Evolutionary conservation across 2,113 vertebrate species (phyloP).

Genomic region (Oenanthe oenanthe): DNA sequence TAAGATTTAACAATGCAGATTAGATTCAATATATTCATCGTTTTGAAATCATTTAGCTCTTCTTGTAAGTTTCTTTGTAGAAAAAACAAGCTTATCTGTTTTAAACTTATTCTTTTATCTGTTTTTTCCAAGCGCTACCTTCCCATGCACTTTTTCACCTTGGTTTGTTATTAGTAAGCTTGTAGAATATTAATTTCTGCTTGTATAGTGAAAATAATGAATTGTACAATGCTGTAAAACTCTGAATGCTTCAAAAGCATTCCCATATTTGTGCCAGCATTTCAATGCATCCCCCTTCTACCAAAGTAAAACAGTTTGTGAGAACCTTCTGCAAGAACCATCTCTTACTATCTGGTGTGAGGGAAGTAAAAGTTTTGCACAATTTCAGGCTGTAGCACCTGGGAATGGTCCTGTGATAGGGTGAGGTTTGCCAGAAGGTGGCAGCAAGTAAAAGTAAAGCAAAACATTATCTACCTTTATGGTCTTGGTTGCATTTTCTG

Average conservation of each 20-base stretch:
- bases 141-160: neutral
- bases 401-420: neutral
- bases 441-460: slow-evolving; percentile 22
- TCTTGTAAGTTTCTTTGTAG: neutral
- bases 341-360: neutral
- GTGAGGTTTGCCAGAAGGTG: slow-evolving; percentile 46
- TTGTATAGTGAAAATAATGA: neutral
- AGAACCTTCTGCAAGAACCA: neutral
- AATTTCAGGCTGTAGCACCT: neutral
- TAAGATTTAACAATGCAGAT: neutral
- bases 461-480: neutral
- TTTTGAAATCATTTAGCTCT: neutral
- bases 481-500: neutral
- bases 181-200: neutral
- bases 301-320: neutral
- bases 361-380: neutral
- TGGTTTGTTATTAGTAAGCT: neutral
- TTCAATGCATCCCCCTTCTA: neutral
- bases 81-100: neutral
- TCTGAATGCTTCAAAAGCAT: neutral
- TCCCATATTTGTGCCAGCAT: neutral
- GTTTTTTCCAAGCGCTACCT: neutral
- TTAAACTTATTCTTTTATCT: neutral
- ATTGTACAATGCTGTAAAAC: neutral
- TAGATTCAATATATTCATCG: neutral